Conservation (phyloP, 2,113 vertebrate genomes). For the Eubucco bourcierii region DNA sequence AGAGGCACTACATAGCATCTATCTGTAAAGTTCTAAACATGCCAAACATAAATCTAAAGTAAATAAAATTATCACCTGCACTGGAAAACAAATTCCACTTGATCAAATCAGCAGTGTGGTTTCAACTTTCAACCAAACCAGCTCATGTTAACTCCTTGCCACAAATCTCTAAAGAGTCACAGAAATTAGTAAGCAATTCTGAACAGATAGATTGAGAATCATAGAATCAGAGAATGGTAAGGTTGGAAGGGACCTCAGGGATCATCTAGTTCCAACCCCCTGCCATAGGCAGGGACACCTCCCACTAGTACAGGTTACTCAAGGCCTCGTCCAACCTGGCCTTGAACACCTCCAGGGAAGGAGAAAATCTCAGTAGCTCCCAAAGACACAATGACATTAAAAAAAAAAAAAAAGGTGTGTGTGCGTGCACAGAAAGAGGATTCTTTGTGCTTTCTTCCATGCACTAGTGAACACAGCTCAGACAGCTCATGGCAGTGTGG, state of each 20-base stretch:
- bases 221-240: no score
- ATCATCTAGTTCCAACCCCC: no score
- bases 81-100: neutral
- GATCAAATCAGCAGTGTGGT: neutral
- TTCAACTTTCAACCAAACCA: neutral
- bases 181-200: neutral
- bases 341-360: no score
- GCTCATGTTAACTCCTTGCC: neutral
- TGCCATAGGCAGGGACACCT: no score
- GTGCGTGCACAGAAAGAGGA: no score
- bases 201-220: neutral
- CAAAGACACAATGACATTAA: neutral
- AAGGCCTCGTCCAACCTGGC: no score
- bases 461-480: accelerated
- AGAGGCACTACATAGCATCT: neutral
- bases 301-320: no score
- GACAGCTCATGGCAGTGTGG: neutral
- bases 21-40: neutral
- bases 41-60: neutral
- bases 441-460: neutral
- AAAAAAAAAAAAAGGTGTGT: neutral
- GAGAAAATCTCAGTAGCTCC: neutral
- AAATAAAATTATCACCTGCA: neutral
- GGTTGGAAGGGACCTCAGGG: no score
- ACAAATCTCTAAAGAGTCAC: neutral